Conservation (phyloP, 2,888 invertebrate genomes). For the Embidobia sp. region DNA sequence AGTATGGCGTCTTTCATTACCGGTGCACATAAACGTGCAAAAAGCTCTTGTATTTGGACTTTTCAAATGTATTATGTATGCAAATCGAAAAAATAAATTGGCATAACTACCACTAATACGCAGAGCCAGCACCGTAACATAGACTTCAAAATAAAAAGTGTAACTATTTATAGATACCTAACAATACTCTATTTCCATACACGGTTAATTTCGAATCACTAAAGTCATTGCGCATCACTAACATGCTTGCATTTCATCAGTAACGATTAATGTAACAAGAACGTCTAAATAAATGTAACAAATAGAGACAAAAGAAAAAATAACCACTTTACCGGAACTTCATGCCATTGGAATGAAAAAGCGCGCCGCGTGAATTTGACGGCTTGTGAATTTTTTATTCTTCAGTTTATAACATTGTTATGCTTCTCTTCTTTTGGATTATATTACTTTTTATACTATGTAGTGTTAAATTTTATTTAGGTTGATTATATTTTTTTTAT, state of each 20-base stretch:
- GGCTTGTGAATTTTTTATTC: background rate
- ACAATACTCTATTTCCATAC: slow-evolving; percentile 63
- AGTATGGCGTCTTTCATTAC: slow-evolving; percentile 12
- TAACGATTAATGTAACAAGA: slow-evolving; percentile 58
- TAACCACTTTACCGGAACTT: slow-evolving; percentile 50
- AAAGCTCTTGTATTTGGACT: slow-evolving; percentile 38
- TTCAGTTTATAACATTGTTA: background rate
- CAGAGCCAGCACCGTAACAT: slow-evolving; percentile 67
- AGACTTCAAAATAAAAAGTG: slow-evolving; percentile 48
- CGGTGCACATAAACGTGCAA: slow-evolving; percentile 59
- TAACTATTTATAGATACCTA: slow-evolving; percentile 59
- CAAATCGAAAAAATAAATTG: slow-evolving; percentile 25
- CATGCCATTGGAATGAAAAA: slow-evolving; percentile 58
- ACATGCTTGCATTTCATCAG: slow-evolving; percentile 67
- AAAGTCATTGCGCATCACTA: slow-evolving; percentile 65
- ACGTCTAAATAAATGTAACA: slow-evolving; percentile 55
- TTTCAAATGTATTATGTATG: too few relatives aligned
- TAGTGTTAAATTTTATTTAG: too few relatives aligned
- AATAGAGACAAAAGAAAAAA: slow-evolving; percentile 45
- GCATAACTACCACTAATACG: slow-evolving; percentile 58
- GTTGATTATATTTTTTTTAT: too few relatives aligned
- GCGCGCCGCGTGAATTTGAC: slow-evolving; percentile 25
- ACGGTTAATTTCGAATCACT: slow-evolving; percentile 59
- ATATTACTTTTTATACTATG: too few relatives aligned
- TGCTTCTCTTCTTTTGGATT: too few relatives aligned